Base-by-base conservation (phyloP, 2,113 vertebrate genomes). In the Brachypodius melanocephalos region DNA sequence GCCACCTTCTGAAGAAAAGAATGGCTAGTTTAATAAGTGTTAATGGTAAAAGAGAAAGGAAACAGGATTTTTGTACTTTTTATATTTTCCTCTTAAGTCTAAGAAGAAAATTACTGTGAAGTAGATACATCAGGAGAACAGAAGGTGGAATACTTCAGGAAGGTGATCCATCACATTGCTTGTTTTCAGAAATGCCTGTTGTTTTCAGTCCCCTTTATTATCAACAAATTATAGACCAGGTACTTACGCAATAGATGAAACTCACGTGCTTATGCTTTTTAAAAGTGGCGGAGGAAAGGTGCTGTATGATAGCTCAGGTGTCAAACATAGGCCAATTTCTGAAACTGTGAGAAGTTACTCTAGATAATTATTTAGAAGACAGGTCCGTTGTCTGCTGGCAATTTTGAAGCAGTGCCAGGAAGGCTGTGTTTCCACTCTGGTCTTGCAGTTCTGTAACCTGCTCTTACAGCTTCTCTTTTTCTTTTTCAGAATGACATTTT, bases 401-500 rank as follows among this genome's bases (percentile, higher is more conserved):
- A 32, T 90, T 88, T 80, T 38, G 3, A 46, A 80, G 48, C 43
- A 38, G 34, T 48, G 36, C 81, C 16, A 51, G 36, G 18, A 58
- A 81, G 49, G 59, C 32, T 77, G 55, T 67, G 17, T 91, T 95
- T 92, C 54, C 32, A 36, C 63, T 48, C 15, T 6, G 36, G 34
- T 48, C 36, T 51, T 48, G 1, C 13, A 49, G 72, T 67, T 32
- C 40, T 32, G 31, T 65, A 52, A 75, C 43, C 55, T 78, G 48
- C 40, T 86, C 43, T 82, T 74, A 85, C 45, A 82, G 32, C 38
- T 65, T 77, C 78, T 88, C 67, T 93, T 85, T 93, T 90, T 97
- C 88, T 95, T 95, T 98, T 98, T 48, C 96, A 99, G 99, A 99
- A 99, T 1, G 99, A 99, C 88, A 99, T 99, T 97, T 99, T 99